Percentiles rank a stretch among this genome's conserved stretches.
Conservation (phyloP, 2,113 vertebrate genomes). For the Zosterops japonicus region DNA sequence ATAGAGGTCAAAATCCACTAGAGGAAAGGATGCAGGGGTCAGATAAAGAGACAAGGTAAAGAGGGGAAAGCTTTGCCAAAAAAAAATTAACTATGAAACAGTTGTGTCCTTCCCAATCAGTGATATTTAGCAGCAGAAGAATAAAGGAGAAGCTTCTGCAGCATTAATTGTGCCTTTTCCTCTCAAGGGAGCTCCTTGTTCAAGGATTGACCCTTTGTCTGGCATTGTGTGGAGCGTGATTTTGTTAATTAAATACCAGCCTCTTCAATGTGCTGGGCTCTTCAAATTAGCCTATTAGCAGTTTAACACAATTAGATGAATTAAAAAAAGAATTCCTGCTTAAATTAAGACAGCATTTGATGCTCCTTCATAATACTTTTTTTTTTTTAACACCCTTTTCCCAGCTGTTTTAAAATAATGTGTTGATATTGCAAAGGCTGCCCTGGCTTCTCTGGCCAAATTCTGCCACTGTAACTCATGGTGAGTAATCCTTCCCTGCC, state of each 20-base stretch:
- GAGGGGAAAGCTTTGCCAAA: background rate
- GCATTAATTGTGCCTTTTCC: background rate
- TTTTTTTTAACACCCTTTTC: background rate
- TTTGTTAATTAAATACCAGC: constrained; percentile 41
- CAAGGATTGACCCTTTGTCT: constrained; percentile 2
- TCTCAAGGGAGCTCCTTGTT: constrained; percentile 1
- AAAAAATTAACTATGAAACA: background rate
- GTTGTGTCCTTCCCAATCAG: background rate
- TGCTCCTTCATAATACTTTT: background rate
- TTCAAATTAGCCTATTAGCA: constrained; percentile 26
- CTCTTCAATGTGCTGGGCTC: background rate
- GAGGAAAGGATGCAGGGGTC: background rate
- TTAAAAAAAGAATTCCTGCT: background rate
- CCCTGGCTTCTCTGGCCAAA: background rate
- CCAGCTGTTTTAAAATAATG: background rate
- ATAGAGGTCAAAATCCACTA: background rate
- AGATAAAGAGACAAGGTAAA: background rate
- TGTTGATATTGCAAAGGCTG: background rate
- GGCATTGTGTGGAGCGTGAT: background rate
- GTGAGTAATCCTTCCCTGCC: background rate
- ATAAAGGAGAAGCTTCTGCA: background rate
- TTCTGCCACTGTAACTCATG: background rate
- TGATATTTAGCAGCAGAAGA: background rate
- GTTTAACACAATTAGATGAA: constrained; percentile 5
- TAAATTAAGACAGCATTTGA: background rate